Percentiles rank a stretch among this genome's conserved stretches.
These are phyloP conservation scores for Leucophenga varia DNA, from an alignment of 1,140 invertebrate genomes.

Conservation along the genomic window DNA sequence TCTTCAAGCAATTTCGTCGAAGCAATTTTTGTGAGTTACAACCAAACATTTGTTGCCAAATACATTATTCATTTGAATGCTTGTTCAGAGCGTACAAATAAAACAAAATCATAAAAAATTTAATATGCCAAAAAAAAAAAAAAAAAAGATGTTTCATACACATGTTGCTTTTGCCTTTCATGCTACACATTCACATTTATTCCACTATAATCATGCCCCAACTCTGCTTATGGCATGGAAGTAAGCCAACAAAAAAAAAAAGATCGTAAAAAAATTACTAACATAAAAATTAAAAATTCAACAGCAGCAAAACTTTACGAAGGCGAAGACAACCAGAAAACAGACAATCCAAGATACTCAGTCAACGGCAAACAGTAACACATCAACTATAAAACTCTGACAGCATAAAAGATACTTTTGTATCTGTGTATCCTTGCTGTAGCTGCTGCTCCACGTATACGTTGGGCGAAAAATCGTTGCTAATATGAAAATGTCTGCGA, in stretches of 20 bases:
- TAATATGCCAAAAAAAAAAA: conserved; percentile 49
- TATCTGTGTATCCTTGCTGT: conserved; percentile 5
- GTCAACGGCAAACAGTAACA: not conserved
- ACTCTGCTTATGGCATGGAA: conserved; percentile 7
- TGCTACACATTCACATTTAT: too few relatives aligned
- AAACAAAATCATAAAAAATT: conserved; percentile 40
- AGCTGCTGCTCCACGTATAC: conserved; percentile 7
- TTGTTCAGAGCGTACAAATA: too few relatives aligned
- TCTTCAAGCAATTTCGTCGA: too few relatives aligned
- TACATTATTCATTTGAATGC: too few relatives aligned
- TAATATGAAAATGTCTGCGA: conserved; percentile 32
- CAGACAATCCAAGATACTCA: not conserved
- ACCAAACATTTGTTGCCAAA: too few relatives aligned
- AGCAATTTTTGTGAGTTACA: too few relatives aligned
- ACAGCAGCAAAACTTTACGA: conserved; percentile 27
- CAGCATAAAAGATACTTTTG: conserved; percentile 10
- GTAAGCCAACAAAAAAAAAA: not conserved
- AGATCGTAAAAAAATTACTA: conserved; percentile 51
- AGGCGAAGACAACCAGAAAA: not conserved
- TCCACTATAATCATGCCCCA: too few relatives aligned
- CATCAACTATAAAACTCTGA: too few relatives aligned
- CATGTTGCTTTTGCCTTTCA: conserved; percentile 27
- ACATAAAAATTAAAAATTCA: conserved; percentile 55
- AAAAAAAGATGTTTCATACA: conserved; percentile 43
- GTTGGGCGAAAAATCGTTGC: conserved; percentile 13